These are phyloP conservation scores for Hippocampus comes DNA, from an alignment of 2,113 vertebrate genomes.

Conservation along the genomic window DNA sequence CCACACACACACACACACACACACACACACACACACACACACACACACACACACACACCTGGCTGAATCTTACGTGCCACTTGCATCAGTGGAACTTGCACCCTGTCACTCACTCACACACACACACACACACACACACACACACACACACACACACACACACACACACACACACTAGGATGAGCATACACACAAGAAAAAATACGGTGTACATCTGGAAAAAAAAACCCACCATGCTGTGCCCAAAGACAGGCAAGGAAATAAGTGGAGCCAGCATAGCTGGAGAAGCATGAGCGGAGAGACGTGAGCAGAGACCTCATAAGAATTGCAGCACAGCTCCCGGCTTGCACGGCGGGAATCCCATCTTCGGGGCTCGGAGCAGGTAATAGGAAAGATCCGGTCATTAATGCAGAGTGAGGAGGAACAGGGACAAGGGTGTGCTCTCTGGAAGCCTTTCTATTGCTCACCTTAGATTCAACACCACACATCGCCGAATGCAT, in stretches of 20 bases:
- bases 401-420: slow-evolving; percentile 69
- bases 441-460: slow-evolving; percentile 53
- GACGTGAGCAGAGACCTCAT: slow-evolving; percentile 66
- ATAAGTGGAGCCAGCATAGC: slow-evolving; percentile 9
- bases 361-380: slow-evolving; percentile 73
- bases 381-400: slow-evolving; percentile 75
- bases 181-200: background rate
- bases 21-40: no score
- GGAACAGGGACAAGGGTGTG: slow-evolving; percentile 61
- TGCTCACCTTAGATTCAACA: slow-evolving; percentile 48
- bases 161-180: no score
- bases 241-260: slow-evolving; percentile 4
- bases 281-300: background rate
- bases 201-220: background rate
- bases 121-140: no score
- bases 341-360: slow-evolving; percentile 68
- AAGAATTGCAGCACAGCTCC: slow-evolving; percentile 71
- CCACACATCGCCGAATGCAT: slow-evolving; percentile 35
- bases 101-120: background rate
- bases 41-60: no score
- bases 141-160: background rate
- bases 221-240: no score
- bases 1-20: background rate
- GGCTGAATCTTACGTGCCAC: background rate
- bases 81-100: background rate